Percentiles rank a stretch among this genome's conserved stretches.
These are phyloP conservation scores for Cancer borealis DNA, from an alignment of 2,888 invertebrate species.

Conservation along the genomic window DNA sequence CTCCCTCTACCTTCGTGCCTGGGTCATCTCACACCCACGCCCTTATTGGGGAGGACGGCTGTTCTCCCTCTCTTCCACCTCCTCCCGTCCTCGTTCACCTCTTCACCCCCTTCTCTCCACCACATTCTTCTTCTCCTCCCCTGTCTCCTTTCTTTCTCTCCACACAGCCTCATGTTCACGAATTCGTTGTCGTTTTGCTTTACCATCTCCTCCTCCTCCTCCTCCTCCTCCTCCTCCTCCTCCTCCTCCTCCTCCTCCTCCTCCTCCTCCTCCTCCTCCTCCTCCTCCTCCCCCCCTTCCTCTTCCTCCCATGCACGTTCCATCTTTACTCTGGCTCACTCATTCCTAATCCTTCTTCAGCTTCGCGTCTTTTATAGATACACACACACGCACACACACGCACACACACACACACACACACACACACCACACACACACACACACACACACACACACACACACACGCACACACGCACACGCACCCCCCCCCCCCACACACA, in stretches of 20 bases:
- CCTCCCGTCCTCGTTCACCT: background rate
- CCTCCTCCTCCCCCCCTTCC: too few species aligned
- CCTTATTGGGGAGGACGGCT: background rate
- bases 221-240: too few species aligned
- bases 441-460: too few species aligned
- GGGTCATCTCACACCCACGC: conserved; percentile 53
- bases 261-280: background rate
- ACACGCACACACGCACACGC: too few species aligned
- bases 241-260: background rate
- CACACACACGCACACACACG: background rate
- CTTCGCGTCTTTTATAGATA: background rate
- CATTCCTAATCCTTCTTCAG: background rate
- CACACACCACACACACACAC: too few species aligned
- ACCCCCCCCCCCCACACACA: too few species aligned
- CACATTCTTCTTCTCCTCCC: background rate
- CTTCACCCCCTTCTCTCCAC: background rate
- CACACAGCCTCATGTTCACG: background rate
- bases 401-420: too few species aligned
- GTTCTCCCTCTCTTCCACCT: background rate
- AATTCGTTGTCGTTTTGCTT: background rate
- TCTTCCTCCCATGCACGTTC: background rate
- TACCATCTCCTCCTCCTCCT: background rate
- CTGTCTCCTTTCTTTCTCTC: background rate
- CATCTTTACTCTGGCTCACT: too few species aligned
- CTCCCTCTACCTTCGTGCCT: conserved; percentile 23